Evolutionary conservation across 2,797 vertebrate genomes (phyloP), one percentile per base, ranked within the genome.

Genomic region (Oceanodroma leucorhoa): DNA sequence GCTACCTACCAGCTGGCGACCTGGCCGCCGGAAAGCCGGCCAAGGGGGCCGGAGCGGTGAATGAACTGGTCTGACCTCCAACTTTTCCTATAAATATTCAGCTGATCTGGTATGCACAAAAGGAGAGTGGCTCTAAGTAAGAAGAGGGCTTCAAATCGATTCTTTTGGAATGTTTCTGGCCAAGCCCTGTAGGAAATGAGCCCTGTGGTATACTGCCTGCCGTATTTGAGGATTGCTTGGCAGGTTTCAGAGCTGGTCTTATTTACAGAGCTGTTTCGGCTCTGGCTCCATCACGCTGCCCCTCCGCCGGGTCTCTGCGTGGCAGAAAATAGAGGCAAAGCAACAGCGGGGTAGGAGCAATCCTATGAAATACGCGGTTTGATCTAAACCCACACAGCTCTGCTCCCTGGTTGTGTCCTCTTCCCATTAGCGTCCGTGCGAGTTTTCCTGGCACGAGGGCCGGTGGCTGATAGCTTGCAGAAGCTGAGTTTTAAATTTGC

Each of bases 391-490:
- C 1, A 3, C 1, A 7, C 45, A 58, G n/a, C 46, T 76, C 66
- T 26, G 46, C n/a, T 90, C 54, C 60, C 75, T 66, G 40, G 1
- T 23, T 26, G 46, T 66, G 55, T 32, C 34, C 55, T 32, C 7
- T 80, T 94, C 45, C 75, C 55, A 6, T 87, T 62, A 83, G 36
- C 3, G 2, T 48, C 55, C 32, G 0, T 22, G 36, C 38, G 65
- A 77, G 72, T 48, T 94, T 93, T 93, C 41, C 83, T 93, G 93
- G 87, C 66, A 62, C 0, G 5, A 81, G 43, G 48, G 41, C 46
- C 4, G 23, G 67, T n/a, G 76, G 54, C 77, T 84, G 93, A 92
- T 70, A 76, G 91, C 70, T 93, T 94, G 94, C 92, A 93, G 85
- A 89, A 94, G 72, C 79, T 16, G 45, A 36, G 57, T 77, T 91